A percentile compares a stretch with the other conserved stretches of the same genome.
These are phyloP conservation scores for Rousettus madagascariensis DNA, from an alignment of 2,797 vertebrate species.

Conservation along the genomic window DNA sequence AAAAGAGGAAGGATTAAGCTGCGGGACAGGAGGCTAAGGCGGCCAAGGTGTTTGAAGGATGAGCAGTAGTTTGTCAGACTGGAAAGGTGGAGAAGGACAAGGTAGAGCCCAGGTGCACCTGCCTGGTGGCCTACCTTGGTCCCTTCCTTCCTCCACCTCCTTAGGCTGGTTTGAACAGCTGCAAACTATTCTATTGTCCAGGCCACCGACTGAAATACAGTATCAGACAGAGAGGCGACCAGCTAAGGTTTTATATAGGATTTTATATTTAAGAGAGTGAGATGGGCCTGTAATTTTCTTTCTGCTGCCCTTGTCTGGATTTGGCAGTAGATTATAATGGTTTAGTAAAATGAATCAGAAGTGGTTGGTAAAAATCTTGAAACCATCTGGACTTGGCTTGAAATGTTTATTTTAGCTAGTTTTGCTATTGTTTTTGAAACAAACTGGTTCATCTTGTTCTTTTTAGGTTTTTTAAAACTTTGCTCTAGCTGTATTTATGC, in stretches of 20 bases:
- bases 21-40: not conserved
- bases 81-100: not conserved
- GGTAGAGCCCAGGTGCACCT: too few relatives aligned
- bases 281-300: not conserved
- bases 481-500: not conserved
- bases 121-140: not conserved
- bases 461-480: not conserved
- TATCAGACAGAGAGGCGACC: not conserved
- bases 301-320: not conserved
- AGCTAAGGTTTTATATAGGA: not conserved
- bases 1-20: not conserved
- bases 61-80: not conserved
- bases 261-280: not conserved
- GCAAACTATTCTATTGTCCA: not conserved
- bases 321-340: not conserved
- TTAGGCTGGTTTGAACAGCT: not conserved
- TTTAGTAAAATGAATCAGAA: not conserved
- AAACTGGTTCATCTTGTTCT: constrained; percentile 5
- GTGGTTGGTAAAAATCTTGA: not conserved
- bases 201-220: too few relatives aligned
- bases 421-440: not conserved
- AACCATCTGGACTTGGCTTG: not conserved
- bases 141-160: fast-evolving
- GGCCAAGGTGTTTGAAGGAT: not conserved
- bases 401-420: not conserved